Percentiles rank a stretch among this genome's conserved stretches.
These are phyloP conservation scores for Mamestra configurata DNA, from an alignment of 1,140 invertebrate species.

Conservation along the genomic window DNA sequence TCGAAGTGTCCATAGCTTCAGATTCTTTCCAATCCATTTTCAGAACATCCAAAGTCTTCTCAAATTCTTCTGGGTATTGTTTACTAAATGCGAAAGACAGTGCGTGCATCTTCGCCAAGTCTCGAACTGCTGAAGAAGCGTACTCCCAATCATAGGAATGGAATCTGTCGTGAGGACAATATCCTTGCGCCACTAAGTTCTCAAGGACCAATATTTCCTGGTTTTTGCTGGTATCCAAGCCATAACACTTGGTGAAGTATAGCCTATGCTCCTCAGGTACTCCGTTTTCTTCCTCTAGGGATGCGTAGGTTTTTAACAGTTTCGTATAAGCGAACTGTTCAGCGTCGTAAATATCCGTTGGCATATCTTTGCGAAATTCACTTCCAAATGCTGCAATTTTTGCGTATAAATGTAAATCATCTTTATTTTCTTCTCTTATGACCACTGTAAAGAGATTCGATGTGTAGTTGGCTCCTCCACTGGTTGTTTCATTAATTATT, in stretches of 20 bases:
- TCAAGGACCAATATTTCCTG: slow-evolving; percentile 61
- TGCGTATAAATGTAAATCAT: slow-evolving; percentile 66
- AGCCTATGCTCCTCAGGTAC: slow-evolving; percentile 51
- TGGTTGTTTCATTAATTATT: not conserved
- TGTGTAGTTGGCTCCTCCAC: slow-evolving; percentile 67
- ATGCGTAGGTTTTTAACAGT: slow-evolving; percentile 48
- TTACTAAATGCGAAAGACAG: slow-evolving; percentile 55
- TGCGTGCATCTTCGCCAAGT: slow-evolving; percentile 59
- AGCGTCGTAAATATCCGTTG: slow-evolving; percentile 56
- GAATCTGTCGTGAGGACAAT: slow-evolving; percentile 55
- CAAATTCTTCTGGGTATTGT: slow-evolving; percentile 54
- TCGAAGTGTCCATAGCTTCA: too few relatives aligned
- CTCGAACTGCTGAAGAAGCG: slow-evolving; percentile 51
- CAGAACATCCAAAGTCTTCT: too few relatives aligned
- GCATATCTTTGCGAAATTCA: slow-evolving; percentile 54
- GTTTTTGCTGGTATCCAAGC: not conserved
- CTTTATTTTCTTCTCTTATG: slow-evolving; percentile 55
- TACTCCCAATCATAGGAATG: slow-evolving; percentile 60
- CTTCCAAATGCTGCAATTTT: slow-evolving; percentile 70
- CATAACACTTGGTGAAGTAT: slow-evolving; percentile 52
- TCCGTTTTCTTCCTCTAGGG: not conserved
- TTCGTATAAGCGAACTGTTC: slow-evolving; percentile 64
- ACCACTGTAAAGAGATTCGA: slow-evolving; percentile 60
- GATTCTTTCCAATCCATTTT: too few relatives aligned
- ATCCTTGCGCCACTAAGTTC: slow-evolving; percentile 54